A percentile compares a stretch with the other conserved stretches of the same genome.
phyloP scores from a whole-genome alignment of 2,888 invertebrate species.

The Beris chalybata region DNA sequence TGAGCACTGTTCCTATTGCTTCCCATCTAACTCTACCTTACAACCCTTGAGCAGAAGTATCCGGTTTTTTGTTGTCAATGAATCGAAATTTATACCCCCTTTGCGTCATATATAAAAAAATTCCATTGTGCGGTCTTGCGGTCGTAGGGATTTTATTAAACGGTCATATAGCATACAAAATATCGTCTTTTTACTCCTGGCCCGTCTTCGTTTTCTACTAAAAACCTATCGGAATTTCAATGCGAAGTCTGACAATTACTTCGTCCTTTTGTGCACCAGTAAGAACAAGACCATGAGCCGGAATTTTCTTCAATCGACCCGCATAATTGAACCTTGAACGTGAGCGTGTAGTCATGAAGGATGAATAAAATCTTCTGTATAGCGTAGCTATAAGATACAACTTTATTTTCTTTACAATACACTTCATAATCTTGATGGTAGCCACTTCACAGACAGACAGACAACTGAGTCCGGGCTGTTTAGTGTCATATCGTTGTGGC shows the following conservation, averaged over 20 bases:
- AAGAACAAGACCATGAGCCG: slow-evolving; percentile 5
- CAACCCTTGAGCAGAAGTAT: slow-evolving; percentile 24
- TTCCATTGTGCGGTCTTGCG: slow-evolving; percentile 23
- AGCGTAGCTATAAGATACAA: too few species aligned
- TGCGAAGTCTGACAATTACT: slow-evolving; percentile 20
- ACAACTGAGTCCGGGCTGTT: slow-evolving; percentile 11
- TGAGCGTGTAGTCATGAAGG: slow-evolving; percentile 17
- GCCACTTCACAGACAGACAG: background rate
- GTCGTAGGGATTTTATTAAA: slow-evolving; percentile 22
- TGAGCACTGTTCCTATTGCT: too few species aligned
- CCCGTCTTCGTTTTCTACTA: background rate
- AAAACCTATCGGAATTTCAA: slow-evolving; percentile 26
- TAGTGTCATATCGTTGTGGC: slow-evolving; percentile 11
- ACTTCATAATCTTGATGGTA: slow-evolving; percentile 21
- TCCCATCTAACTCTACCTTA: slow-evolving; percentile 5
- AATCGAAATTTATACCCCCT: slow-evolving; percentile 27
- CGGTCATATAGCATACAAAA: slow-evolving; percentile 22
- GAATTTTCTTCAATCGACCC: slow-evolving; percentile 36
- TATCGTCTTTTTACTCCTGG: slow-evolving; percentile 1
- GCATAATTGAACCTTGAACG: slow-evolving; percentile 37
- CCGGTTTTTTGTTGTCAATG: slow-evolving; percentile 31
- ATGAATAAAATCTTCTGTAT: background rate
- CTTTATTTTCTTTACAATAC: background rate
- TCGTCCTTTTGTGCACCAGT: slow-evolving; percentile 15
- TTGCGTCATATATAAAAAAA: slow-evolving; percentile 12